Evolutionary conservation across 92 coral and sea anemone genomes (phyloP).

Genomic region (Palythoa grandis): DNA sequence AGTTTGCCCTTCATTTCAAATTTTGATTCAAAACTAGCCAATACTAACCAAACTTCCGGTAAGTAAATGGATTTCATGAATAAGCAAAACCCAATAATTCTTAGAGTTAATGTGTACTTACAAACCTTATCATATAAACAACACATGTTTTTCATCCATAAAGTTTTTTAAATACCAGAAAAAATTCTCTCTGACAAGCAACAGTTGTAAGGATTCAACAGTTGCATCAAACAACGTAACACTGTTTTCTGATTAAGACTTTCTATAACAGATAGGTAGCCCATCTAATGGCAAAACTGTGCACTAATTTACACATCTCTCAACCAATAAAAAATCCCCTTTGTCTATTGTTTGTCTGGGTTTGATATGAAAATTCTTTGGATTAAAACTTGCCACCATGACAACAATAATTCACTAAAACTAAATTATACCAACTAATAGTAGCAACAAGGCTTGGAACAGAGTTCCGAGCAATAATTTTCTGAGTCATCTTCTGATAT

Average conservation of each 20-base stretch:
- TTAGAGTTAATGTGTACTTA: too few species aligned
- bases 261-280: neutral
- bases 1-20: too few species aligned
- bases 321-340: neutral
- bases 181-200: neutral
- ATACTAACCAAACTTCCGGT: too few species aligned
- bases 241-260: neutral
- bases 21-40: too few species aligned
- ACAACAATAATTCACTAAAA: neutral
- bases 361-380: slow-evolving; percentile 15
- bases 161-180: neutral
- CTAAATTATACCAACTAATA: neutral
- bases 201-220: neutral
- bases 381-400: slow-evolving; percentile 6
- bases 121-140: neutral
- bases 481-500: too few species aligned
- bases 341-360: neutral
- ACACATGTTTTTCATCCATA: neutral
- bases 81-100: too few species aligned
- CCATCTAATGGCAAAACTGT: neutral
- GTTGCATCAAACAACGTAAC: neutral
- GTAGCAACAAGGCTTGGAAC: too few species aligned
- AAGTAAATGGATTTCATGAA: too few species aligned
- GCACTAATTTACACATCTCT: neutral
- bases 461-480: too few species aligned